A percentile compares a stretch with the other conserved stretches of the same genome.
Conservation (phyloP, 1,140 invertebrate genomes). For the Zaprionus camerounensis region DNA sequence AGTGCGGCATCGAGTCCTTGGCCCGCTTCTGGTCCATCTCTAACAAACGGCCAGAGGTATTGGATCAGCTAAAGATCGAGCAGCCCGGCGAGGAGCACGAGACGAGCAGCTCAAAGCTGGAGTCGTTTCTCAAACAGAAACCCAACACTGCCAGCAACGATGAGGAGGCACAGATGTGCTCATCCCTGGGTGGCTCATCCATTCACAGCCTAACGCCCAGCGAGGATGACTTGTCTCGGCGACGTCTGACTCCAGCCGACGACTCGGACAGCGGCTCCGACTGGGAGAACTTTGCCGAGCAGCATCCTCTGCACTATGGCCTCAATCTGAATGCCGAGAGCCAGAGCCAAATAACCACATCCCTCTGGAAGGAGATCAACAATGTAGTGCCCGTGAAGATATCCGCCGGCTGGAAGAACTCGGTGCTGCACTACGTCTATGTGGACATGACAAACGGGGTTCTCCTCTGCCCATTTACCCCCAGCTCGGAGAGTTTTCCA, state of each 20-base stretch:
- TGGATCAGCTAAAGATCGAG: conserved; percentile 48
- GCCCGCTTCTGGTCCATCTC: conserved; percentile 87
- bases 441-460: conserved; percentile 75
- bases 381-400: conserved; percentile 87
- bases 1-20: conserved; percentile 87
- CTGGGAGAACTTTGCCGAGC: conserved; percentile 87
- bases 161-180: conserved; percentile 70
- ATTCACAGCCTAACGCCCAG: conserved; percentile 81
- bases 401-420: conserved; percentile 78
- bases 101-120: conserved; percentile 58
- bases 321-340: conserved; percentile 86
- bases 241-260: conserved; percentile 63
- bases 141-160: conserved; percentile 84
- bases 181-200: conserved; percentile 74
- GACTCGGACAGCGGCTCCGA: conserved; percentile 85
- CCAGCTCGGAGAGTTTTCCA: conserved; percentile 81
- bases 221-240: conserved; percentile 70
- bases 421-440: conserved; percentile 71
- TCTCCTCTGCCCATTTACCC: conserved; percentile 66
- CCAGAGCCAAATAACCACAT: conserved; percentile 89
- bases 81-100: conserved; percentile 52
- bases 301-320: conserved; percentile 86
- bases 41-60: conserved; percentile 85
- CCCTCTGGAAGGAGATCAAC: conserved; percentile 89
- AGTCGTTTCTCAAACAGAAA: conserved; percentile 86